Evolutionary conservation across 2,888 invertebrate genomes (phyloP), one percentile per base, ranked within the genome.

Genomic region (Callinectes sapidus): DNA sequence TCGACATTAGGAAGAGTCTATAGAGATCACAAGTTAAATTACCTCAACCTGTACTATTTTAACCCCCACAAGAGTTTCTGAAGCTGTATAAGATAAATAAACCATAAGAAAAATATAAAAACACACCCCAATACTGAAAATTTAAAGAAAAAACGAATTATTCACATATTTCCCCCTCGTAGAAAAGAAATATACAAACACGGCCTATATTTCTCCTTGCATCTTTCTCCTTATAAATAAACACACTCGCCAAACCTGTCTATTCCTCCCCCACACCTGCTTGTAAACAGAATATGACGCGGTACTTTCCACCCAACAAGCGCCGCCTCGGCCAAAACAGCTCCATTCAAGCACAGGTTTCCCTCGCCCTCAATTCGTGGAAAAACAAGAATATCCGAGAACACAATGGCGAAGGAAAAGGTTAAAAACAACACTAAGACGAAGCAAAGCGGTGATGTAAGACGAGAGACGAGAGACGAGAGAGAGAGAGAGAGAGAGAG

Each of bases 371-470:
- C 16, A n/a, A 71, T 71, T 71, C 28, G 71, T 71, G 71, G 71
- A 71, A 71, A 71, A n/a, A 71, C 71, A 81, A 81, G 71, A 71
- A 71, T 71, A 71, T 71, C 71, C 71, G 18, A n/a, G 71, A 71
- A 71, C 32, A 35, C 81, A 81, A 81, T 35, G 35, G 35, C 28
- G 81, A 35, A 81, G 23, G 71, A 71, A 71, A 71, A 71, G 71
- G 23, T n/a, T 71, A 71, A 71, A n/a, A 71, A 71, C 71, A 86
- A 87, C 42, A 54, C 35, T 32, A 81, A 35, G 35, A 81, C 35
- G 16, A 42, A 42, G 86, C 86, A 48, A 35, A 8, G n/a, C 35
- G 18, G 35, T 18, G 39, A 28, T 32, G 42, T 23, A 48, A 55
- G 88, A 55, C 16, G 61, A 28, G 61, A 48, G 39, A 14, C 39